These are phyloP conservation scores for Gambusia yucatana DNA, from an alignment of 2,797 vertebrate genomes.

Conservation along the genomic window DNA sequence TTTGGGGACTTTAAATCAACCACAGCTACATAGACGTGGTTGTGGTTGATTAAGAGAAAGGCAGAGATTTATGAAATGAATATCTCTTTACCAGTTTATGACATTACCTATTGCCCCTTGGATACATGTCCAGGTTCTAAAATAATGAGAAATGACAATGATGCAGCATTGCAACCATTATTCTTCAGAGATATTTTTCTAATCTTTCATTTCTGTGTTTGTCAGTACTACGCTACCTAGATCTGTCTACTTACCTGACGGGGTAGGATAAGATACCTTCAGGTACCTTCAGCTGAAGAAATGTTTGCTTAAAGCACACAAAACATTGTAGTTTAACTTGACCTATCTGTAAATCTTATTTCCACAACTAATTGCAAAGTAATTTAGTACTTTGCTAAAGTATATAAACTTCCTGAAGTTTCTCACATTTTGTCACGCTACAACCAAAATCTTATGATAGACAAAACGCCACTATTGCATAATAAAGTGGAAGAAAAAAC, in stretches of 20 bases:
- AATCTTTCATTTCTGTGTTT: background rate
- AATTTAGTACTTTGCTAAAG: background rate
- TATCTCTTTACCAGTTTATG: background rate
- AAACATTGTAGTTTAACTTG: background rate
- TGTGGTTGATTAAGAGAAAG: constrained; percentile 16
- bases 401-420: background rate
- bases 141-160: background rate
- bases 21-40: constrained; percentile 2
- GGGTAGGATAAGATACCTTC: too few relatives aligned
- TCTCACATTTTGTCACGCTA: background rate
- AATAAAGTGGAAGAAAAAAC: background rate
- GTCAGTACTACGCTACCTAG: background rate
- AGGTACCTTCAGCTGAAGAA: too few relatives aligned
- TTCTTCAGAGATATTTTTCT: background rate
- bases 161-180: background rate
- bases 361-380: background rate
- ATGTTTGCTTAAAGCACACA: background rate
- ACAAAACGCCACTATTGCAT: background rate
- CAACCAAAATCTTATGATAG: background rate
- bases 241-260: background rate
- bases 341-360: background rate
- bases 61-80: constrained; percentile 22
- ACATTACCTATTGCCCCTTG: background rate
- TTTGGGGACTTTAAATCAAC: constrained; percentile 58
- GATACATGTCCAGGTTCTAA: background rate